Percentiles rank a stretch among this genome's conserved stretches.
Evolutionary conservation across 2,113 vertebrate genomes (phyloP).

Genomic region (Phalacrocorax pelagicus): DNA sequence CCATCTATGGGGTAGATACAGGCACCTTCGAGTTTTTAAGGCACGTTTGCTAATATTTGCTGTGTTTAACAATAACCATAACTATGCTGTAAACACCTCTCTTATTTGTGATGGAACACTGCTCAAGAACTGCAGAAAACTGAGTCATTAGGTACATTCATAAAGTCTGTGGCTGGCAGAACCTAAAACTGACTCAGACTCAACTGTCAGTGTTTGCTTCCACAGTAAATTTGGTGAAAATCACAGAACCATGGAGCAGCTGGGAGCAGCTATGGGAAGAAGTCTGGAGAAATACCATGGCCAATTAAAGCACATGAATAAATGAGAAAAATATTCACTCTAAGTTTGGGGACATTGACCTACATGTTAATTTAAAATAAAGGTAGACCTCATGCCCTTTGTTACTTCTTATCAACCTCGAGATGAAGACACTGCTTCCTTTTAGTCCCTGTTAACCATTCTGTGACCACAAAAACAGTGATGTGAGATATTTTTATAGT

Average conservation of each 20-base stretch:
- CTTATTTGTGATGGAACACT: background rate
- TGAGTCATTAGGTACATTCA: background rate
- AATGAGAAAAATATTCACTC: background rate
- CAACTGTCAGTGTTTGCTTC: background rate
- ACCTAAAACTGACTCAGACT: background rate
- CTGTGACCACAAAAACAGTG: background rate
- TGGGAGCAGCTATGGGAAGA: background rate
- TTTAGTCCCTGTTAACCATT: background rate
- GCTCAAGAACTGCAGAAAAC: background rate
- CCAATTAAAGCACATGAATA: background rate
- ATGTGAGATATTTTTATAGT: background rate
- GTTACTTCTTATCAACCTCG: background rate
- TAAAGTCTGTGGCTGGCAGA: background rate
- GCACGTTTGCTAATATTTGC: background rate
- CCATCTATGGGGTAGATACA: background rate
- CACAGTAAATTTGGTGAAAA: background rate
- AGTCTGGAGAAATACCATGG: background rate
- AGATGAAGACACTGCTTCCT: background rate
- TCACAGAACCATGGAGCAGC: background rate
- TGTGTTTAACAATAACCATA: constrained; percentile 1
- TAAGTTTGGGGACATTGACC: background rate
- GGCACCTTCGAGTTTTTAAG: background rate
- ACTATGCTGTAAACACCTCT: background rate
- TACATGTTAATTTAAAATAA: background rate
- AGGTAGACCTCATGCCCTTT: background rate